Percentiles rank a stretch among this genome's conserved stretches.
These are phyloP conservation scores for Vombatus ursinus DNA, from an alignment of 2,113 vertebrate species.

Conservation along the genomic window DNA sequence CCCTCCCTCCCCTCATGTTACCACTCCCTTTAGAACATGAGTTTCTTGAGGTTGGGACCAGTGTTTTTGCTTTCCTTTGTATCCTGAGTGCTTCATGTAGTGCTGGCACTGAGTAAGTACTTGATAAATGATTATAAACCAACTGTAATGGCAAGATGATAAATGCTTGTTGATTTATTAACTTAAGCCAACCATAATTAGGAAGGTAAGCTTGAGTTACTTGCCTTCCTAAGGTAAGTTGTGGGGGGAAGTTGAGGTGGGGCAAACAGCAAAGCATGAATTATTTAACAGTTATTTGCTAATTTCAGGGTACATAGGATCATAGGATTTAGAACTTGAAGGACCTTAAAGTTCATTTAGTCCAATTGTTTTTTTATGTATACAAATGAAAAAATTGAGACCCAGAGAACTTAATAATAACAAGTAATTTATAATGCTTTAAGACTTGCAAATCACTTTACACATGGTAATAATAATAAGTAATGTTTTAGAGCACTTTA, in stretches of 20 bases:
- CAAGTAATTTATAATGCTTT: neutral
- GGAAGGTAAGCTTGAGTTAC: neutral
- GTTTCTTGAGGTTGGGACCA: neutral
- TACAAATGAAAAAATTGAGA: neutral
- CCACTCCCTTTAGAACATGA: neutral
- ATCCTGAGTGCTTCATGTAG: neutral
- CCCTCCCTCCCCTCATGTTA: neutral
- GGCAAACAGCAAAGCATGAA: neutral
- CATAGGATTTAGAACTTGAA: neutral
- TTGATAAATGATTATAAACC: neutral
- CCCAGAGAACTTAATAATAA: neutral
- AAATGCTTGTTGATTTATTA: neutral
- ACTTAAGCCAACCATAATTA: neutral
- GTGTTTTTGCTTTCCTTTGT: neutral
- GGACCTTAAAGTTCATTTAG: neutral
- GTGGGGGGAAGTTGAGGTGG: neutral
- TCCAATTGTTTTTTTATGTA: neutral
- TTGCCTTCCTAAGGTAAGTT: neutral
- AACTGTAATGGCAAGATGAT: neutral
- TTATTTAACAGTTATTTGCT: neutral
- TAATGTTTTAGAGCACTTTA: neutral
- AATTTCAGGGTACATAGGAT: neutral
- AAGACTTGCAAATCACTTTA: neutral
- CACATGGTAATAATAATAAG: neutral
- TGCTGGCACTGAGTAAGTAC: neutral